These are phyloP conservation scores for Chrysomallon squamiferum DNA, from an alignment of 1,140 invertebrate species.

Conservation along the genomic window DNA sequence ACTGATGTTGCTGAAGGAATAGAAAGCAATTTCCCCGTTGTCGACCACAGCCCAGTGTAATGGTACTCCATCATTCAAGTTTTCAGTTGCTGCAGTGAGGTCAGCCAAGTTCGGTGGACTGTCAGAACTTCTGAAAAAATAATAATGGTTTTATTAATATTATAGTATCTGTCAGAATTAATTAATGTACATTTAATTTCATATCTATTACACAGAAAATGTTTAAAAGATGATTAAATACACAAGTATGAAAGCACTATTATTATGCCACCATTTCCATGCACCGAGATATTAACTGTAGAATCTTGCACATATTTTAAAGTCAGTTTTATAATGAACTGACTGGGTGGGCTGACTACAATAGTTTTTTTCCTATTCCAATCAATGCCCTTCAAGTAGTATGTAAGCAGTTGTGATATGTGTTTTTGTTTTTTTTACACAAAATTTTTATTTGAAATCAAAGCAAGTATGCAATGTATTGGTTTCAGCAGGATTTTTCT, in stretches of 20 bases:
- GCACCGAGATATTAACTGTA: background rate
- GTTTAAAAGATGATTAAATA: background rate
- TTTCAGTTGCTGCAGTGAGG: slow-evolving; percentile 8
- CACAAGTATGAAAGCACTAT: background rate
- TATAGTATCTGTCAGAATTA: background rate
- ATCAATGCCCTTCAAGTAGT: too few relatives aligned
- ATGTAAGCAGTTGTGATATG: background rate
- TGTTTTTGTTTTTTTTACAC: background rate
- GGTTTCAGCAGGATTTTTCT: background rate
- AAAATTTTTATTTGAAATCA: background rate
- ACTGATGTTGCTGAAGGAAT: slow-evolving; percentile 34
- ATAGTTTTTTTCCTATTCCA: too few relatives aligned
- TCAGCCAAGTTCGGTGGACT: slow-evolving; percentile 28
- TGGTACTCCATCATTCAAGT: slow-evolving; percentile 37
- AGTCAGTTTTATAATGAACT: background rate
- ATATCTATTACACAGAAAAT: background rate
- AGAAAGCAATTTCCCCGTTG: slow-evolving; percentile 54
- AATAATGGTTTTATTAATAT: background rate
- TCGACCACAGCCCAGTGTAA: slow-evolving; percentile 55
- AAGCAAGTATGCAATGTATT: background rate
- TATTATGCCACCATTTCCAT: background rate
- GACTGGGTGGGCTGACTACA: background rate
- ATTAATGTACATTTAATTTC: background rate
- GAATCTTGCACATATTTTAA: background rate
- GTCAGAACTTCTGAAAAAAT: slow-evolving; percentile 28